phyloP scores from a whole-genome alignment of 2,113 vertebrate genomes.

The Peromyscus polionotus region DNA sequence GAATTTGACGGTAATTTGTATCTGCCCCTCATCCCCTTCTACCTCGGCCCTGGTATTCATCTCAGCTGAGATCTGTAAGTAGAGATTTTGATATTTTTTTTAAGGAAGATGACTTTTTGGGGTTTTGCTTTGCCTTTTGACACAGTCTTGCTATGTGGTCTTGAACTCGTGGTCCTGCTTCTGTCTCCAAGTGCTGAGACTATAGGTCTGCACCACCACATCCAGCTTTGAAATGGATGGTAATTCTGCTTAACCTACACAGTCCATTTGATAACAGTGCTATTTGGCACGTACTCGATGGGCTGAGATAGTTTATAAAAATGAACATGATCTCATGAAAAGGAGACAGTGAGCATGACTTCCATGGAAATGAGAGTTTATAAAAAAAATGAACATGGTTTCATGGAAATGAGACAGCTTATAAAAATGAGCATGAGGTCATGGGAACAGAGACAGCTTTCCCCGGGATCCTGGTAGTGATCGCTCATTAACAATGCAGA shows the following conservation, averaged over 20 bases:
- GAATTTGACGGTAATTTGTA: too few relatives aligned
- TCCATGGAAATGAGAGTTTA: background rate
- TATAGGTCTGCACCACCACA: background rate
- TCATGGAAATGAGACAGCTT: background rate
- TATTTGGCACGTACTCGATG: background rate
- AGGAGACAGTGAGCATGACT: background rate
- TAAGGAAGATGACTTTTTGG: background rate
- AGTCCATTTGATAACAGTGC: background rate
- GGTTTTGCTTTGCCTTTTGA: background rate
- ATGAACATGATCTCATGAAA: background rate
- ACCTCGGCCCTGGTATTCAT: too few relatives aligned
- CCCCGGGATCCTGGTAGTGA: background rate
- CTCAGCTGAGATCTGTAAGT: background rate
- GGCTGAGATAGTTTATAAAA: background rate
- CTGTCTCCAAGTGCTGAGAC: background rate
- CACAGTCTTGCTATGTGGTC: background rate
- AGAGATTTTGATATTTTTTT: background rate
- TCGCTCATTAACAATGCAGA: background rate
- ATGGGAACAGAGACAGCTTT: background rate
- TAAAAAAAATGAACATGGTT: background rate
- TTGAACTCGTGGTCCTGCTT: background rate
- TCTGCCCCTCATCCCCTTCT: background rate
- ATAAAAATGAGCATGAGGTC: background rate
- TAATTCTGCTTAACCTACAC: background rate
- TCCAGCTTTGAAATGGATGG: background rate